Conservation (phyloP, 1,140 invertebrate species). For the Sipha flava region DNA sequence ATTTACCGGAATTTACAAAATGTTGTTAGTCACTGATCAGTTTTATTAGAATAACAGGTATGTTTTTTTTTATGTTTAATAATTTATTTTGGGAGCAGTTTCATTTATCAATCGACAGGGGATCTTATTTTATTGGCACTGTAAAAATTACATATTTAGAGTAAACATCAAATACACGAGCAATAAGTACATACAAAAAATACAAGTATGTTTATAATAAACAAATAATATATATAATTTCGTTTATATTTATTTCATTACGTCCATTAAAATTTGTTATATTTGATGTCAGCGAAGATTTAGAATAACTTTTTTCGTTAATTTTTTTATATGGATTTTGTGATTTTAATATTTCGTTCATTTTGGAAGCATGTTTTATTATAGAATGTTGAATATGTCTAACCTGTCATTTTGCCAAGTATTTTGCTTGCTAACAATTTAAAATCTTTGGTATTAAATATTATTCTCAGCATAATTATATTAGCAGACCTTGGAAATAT, state of each 20-base stretch:
- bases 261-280: no score
- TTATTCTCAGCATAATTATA: neutral
- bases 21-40: neutral
- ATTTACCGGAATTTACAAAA: neutral
- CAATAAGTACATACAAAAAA: no score
- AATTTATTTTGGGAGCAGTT: no score
- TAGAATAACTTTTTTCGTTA: neutral
- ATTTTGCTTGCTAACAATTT: neutral
- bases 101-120: no score
- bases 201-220: no score
- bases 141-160: no score
- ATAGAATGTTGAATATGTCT: neutral
- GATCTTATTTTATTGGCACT: no score
- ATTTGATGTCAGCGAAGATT: no score
- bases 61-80: neutral
- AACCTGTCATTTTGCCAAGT: neutral
- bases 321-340: neutral
- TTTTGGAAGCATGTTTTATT: neutral
- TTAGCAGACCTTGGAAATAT: neutral
- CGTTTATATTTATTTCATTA: no score
- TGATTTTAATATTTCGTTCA: neutral
- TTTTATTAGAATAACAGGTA: neutral
- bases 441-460: neutral
- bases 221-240: no score
- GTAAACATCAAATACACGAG: no score